A percentile compares a stretch with the other conserved stretches of the same genome.
These are phyloP conservation scores for Melanotaenia trifasciata DNA, from an alignment of 2,797 vertebrate species.

Conservation along the genomic window DNA sequence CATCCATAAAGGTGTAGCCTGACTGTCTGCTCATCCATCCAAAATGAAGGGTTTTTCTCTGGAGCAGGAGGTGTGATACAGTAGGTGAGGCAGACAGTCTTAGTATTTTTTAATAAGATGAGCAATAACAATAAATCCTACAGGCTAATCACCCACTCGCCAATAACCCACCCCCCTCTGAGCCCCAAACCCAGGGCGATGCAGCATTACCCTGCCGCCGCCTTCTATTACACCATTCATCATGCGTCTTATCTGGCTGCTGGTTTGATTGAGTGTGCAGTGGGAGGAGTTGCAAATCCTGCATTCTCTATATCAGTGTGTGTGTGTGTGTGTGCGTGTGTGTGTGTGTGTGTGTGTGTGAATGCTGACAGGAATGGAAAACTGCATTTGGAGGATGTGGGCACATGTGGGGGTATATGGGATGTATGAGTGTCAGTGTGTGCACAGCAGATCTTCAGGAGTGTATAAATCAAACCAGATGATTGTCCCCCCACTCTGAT, in stretches of 20 bases:
- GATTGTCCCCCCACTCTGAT: conserved; percentile 64
- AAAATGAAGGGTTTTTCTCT: conserved; percentile 15
- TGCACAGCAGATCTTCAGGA: conserved; percentile 49
- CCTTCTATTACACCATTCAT: conserved; percentile 82
- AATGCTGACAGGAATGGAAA: conserved; percentile 67
- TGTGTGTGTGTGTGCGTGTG: conserved; percentile 37
- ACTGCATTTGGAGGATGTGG: conserved; percentile 49
- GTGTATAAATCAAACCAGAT: conserved; percentile 81
- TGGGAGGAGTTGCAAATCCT: conserved; percentile 56
- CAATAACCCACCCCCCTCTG: conserved; percentile 50
- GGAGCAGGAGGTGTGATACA: conserved; percentile 39
- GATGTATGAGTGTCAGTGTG: conserved; percentile 47
- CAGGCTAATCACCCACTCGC: conserved; percentile 76
- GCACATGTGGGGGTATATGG: conserved; percentile 34
- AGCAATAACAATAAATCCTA: conserved; percentile 83
- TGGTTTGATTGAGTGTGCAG: conserved; percentile 74
- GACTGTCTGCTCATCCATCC: conserved; percentile 35
- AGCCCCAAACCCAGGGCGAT: conserved; percentile 63
- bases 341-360: conserved; percentile 33
- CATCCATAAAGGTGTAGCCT: conserved; percentile 20
- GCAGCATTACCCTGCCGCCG: conserved; percentile 73
- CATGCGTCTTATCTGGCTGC: conserved; percentile 77
- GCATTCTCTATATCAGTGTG: conserved; percentile 44
- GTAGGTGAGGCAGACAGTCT: conserved; percentile 53
- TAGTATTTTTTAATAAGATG: conserved; percentile 80